Evolutionary conservation across 2,113 vertebrate species (phyloP), one percentile per base, ranked within the genome.

Genomic region (Tapirus terrestris): DNA sequence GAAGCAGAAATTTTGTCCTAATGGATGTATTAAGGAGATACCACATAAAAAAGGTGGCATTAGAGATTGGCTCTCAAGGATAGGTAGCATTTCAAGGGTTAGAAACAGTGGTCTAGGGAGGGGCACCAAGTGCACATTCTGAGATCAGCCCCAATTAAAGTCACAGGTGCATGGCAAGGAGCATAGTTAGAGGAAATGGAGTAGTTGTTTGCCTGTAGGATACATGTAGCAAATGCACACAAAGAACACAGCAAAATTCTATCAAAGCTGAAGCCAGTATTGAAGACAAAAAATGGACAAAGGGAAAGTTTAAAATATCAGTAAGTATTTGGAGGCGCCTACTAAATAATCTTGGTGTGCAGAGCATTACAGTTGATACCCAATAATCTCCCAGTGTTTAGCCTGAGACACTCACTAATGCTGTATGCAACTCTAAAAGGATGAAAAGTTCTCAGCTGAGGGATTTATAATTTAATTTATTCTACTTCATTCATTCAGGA

Each of bases 401-500:
- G 53, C 27, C n/a, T 5, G 18, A 89, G 53, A 68, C 48, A 82
- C 51, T 20, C 93, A 31, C 56, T 56, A 89, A 95, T n/a, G 23
- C 18, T 10, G 5, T 67, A 48, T 1, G 20, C 16, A 73, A 70
- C 61, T 67, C 72, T 81, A 48, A 65, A 96, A 63, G n/a, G 63
- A 95, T 29, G 18, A 77, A 86, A 96, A 60, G 61, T 51, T 63
- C 39, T 85, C 63, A 43, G 10, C n/a, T 73, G 33, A 73, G 23
- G 21, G 56, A 23, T 45, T 70, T 73, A 72, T 58, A 76, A 65
- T 68, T 75, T 92, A 92, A 89, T n/a, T 95, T 89, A 65, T 53
- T 96, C n/a, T 73, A 86, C 33, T 89, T 92, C 6, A 31, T 68
- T 84, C 45, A 88, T 51, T 87, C 76, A 96, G 75, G 56, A 91